Conservation (phyloP, 2,888 invertebrate species). For the Uropetala carovei region DNA sequence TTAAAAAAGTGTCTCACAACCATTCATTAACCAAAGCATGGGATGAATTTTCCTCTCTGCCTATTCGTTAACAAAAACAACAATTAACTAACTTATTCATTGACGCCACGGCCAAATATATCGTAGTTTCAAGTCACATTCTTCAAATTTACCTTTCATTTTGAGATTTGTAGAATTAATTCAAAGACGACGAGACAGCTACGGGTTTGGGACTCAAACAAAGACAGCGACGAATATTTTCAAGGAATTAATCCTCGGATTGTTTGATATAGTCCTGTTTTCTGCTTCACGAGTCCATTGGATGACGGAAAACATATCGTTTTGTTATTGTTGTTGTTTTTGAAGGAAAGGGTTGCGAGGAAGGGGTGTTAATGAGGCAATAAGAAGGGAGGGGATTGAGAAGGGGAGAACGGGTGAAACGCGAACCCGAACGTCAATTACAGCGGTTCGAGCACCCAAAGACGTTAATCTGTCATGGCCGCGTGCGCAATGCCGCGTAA, state of each 20-base stretch:
- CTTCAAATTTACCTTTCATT: not conserved
- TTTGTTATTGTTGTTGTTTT: not conserved
- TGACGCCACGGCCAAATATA: too few species aligned
- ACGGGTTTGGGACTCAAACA: not conserved
- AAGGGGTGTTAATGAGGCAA: conserved; percentile 66
- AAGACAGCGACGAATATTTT: not conserved
- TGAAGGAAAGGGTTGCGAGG: conserved; percentile 57
- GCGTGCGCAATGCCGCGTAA: conserved; percentile 51
- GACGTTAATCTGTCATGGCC: conserved; percentile 61
- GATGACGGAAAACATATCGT: not conserved
- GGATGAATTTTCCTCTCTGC: too few species aligned
- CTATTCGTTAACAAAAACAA: too few species aligned
- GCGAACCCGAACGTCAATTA: conserved; percentile 72
- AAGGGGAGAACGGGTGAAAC: conserved; percentile 73
- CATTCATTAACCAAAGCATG: too few species aligned
- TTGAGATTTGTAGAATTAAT: not conserved
- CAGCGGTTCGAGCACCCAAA: conserved; percentile 66
- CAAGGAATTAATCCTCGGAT: not conserved
- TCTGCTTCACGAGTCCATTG: not conserved
- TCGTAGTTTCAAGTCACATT: not conserved
- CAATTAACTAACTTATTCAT: too few species aligned
- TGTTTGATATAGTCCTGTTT: not conserved
- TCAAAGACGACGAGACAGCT: too few species aligned
- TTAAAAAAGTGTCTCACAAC: too few species aligned
- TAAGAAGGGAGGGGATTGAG: conserved; percentile 66